Evolutionary conservation across 2,888 invertebrate species (phyloP), one percentile per base, ranked within the genome.

Genomic region (Volucella inflata): DNA sequence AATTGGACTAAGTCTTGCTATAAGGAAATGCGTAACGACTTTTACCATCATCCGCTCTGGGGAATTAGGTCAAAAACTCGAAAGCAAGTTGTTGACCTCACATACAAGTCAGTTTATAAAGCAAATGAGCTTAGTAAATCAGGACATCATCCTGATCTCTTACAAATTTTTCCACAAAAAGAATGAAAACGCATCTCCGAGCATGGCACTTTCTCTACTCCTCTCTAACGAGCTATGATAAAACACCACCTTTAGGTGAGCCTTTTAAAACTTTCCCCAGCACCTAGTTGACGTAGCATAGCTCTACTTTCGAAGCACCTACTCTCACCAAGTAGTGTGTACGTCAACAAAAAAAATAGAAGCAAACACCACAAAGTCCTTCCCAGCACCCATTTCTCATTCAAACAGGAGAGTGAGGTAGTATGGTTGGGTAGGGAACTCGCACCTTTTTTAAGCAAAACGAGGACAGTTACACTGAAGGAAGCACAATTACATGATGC

Each of bases 391-490:
- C 62, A 80, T 84, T 75, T 75, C 42, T 75, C 78, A 55, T 21
- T 21, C 65, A 75, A 46, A 57, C 16, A 46, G 30, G 16, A n/a
- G 12, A 14, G 55, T 40, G 42, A 12, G 59, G 68, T 40, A 62
- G 70, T 74, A 68, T 44, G 59, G 57, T 60, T 14, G 59, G 72
- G 55, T 36, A 38, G 53, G 55, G 67, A 76, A 62, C 44, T 21
- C 21, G 21, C 21, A 21, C 21, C 21, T 21, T 21, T n/a, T 21
- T 21, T 75, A 76, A 80, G 80, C 80, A 68, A 77, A 85, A 77
- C 81, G 76, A 81, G 81, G 81, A 77, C 85, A 81, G 84, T 76
- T 72, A 77, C 62, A 77, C 51, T 68, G 57, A 65, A 68, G 81
- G 48, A 53, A 77, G 72, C 55, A 85, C 81, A 81, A 74, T 76